Evolutionary conservation across 2,888 invertebrate species (phyloP).

Genomic region (Tenodera sinensis): DNA sequence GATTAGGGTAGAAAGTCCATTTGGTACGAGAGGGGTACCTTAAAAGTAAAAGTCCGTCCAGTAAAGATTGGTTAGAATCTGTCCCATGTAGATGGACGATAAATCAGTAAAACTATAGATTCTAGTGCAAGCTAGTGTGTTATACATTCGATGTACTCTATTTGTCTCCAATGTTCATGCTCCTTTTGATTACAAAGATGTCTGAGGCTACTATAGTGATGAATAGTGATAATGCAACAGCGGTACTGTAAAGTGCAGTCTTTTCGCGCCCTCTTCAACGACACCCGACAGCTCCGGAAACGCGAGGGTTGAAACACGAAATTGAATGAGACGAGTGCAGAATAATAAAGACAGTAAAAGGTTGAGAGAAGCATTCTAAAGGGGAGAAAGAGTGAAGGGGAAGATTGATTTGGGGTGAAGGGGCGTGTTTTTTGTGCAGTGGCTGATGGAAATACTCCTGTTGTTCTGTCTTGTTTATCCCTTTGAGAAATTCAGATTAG

Average conservation of each 20-base stretch:
- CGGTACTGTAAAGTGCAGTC: too few relatives aligned
- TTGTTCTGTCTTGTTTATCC: background rate
- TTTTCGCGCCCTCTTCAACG: background rate
- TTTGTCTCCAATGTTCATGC: background rate
- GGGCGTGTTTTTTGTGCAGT: background rate
- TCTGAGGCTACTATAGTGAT: background rate
- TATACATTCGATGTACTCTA: too few relatives aligned
- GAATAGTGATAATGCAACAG: background rate
- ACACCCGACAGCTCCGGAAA: background rate
- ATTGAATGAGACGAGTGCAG: background rate
- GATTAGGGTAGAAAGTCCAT: too few relatives aligned
- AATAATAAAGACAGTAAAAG: background rate
- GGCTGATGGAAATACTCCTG: background rate
- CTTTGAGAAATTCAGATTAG: background rate
- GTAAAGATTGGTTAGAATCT: too few relatives aligned
- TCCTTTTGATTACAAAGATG: background rate
- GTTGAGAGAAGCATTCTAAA: background rate
- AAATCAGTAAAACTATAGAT: too few relatives aligned
- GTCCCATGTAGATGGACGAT: too few relatives aligned
- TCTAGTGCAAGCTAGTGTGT: too few relatives aligned
- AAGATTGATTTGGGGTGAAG: background rate
- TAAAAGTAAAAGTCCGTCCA: too few relatives aligned
- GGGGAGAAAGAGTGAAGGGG: background rate
- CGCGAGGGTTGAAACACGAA: background rate
- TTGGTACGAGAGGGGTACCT: too few relatives aligned